Conservation (phyloP, 2,888 invertebrate species). For the Alviniconcha strummeri region DNA sequence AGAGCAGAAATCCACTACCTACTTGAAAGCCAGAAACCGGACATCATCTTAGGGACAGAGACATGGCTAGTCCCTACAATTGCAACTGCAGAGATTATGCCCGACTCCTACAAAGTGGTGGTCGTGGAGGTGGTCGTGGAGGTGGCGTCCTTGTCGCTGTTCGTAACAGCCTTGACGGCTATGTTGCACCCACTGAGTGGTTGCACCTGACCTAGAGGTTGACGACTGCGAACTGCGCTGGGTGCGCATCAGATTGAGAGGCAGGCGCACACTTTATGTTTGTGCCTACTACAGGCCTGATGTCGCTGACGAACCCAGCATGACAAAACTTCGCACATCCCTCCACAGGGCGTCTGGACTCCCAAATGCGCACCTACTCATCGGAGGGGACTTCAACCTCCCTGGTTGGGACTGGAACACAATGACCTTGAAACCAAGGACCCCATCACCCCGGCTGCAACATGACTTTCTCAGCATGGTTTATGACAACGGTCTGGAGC, state of each 20-base stretch:
- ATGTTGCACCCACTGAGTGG: no score
- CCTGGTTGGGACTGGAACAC: no score
- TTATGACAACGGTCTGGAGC: constrained; percentile 17
- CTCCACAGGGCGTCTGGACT: background rate
- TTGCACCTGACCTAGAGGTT: background rate
- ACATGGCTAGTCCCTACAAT: constrained; percentile 3
- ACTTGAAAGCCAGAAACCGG: background rate
- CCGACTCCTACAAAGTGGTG: background rate
- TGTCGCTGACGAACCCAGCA: background rate
- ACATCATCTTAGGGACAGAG: constrained; percentile 1
- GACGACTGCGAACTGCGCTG: constrained; percentile 20
- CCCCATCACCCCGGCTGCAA: background rate
- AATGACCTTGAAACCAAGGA: background rate
- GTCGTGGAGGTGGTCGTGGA: background rate
- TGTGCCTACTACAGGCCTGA: no score
- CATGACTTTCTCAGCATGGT: constrained; percentile 15
- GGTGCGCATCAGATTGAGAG: background rate
- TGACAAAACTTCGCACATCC: background rate
- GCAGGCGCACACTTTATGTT: constrained; percentile 13
- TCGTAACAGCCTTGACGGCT: constrained; percentile 15
- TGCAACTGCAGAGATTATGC: constrained; percentile 12
- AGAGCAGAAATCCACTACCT: background rate
- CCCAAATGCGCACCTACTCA: background rate
- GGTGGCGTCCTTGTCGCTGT: constrained; percentile 17
- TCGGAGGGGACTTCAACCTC: constrained; percentile 3